Percentiles rank a stretch among this genome's conserved stretches.
Conservation (phyloP, 2,888 invertebrate species). For the Melinaea marsaeus region DNA sequence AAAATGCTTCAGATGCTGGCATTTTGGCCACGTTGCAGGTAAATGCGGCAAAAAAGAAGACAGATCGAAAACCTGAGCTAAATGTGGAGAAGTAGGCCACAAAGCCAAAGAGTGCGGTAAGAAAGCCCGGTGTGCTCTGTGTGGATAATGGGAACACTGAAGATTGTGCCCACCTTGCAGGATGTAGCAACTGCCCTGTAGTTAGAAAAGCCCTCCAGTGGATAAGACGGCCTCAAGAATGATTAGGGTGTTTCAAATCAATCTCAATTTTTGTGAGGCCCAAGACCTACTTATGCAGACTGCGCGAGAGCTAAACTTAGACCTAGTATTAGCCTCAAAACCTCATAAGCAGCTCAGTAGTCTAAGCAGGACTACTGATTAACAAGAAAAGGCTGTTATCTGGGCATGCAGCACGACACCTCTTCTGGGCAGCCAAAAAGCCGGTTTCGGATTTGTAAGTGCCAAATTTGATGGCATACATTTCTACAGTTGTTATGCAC, state of each 20-base stretch:
- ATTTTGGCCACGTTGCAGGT: neutral
- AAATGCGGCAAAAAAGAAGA: neutral
- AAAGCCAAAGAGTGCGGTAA: neutral
- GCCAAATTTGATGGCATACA: neutral
- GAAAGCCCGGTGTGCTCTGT: no score
- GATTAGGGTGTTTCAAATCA: constrained; percentile 11
- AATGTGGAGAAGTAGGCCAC: constrained; percentile 3
- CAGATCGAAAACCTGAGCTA: neutral
- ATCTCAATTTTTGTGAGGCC: neutral
- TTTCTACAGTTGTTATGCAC: neutral
- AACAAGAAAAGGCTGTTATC: constrained; percentile 11
- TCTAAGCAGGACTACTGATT: constrained; percentile 6
- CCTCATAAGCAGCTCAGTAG: constrained; percentile 13
- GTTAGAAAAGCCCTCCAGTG: constrained; percentile 9
- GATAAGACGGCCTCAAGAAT: constrained; percentile 4
- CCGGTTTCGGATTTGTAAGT: neutral
- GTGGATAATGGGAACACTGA: neutral
- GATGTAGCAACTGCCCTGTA: constrained; percentile 12
- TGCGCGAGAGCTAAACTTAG: constrained; percentile 13
- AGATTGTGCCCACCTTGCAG: constrained; percentile 14
- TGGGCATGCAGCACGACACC: constrained; percentile 10
- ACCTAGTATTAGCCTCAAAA: constrained; percentile 9
- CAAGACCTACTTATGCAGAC: constrained; percentile 17
- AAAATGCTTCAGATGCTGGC: constrained; percentile 5
- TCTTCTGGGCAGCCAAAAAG: neutral